Conservation (phyloP, 1,140 invertebrate genomes). For the Microplitis mediator region DNA sequence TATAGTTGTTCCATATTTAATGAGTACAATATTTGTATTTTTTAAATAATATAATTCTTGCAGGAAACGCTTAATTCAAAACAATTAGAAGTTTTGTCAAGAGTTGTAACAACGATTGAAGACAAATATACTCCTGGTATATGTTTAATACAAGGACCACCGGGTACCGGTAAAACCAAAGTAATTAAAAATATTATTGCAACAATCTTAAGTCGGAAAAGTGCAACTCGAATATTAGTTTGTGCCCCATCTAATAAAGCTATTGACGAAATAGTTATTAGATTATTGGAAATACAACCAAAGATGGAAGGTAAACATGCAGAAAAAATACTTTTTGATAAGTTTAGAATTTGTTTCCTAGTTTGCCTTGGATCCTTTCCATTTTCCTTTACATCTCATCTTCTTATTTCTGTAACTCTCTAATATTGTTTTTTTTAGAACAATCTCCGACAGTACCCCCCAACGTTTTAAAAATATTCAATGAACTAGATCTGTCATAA, state of each 20-base stretch:
- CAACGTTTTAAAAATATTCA: no score
- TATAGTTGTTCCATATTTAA: no score
- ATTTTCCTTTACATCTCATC: no score
- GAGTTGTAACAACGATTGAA: neutral
- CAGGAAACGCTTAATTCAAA: neutral
- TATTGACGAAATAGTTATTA: no score
- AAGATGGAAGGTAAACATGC: neutral
- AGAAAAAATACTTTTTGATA: no score
- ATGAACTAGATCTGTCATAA: neutral
- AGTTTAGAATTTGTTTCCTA: no score
- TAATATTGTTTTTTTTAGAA: no score
- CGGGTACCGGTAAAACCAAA: constrained; percentile 11
- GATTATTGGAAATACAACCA: neutral
- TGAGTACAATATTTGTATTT: no score
- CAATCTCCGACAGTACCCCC: neutral
- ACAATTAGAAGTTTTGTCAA: neutral
- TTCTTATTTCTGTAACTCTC: no score
- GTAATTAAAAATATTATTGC: constrained; percentile 20
- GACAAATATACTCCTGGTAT: neutral
- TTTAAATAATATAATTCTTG: neutral
- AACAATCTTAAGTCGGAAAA: constrained; percentile 11
- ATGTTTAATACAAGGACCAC: constrained; percentile 11
- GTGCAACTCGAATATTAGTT: constrained; percentile 16
- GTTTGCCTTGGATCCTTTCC: no score
- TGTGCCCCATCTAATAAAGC: constrained; percentile 11